Base-by-base conservation (phyloP, 2,113 vertebrate genomes). In the Trichechus manatus region DNA sequence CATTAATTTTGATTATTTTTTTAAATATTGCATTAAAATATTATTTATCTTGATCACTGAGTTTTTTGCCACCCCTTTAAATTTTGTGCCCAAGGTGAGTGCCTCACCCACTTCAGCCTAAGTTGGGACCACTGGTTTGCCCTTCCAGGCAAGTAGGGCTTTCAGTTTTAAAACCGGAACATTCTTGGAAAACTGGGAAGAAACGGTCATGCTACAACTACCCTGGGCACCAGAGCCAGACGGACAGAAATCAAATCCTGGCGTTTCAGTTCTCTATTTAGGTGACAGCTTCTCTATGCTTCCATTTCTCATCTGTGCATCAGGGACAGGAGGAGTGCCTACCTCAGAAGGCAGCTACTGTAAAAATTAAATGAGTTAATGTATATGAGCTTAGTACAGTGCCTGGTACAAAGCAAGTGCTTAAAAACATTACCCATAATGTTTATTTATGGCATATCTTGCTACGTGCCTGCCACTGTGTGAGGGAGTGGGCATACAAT, bases 401-500 rank as follows among this genome's bases (percentile, higher is more conserved):
- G 68, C 42, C 39, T n/a, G 77, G 53, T 14, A 17, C 47, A 9
- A 0, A 33, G 20, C 53, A 50, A 61, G 75, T 5, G 7, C 36
- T 47, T 78, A 70, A 13, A 10, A 72, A 59, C 23, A 36, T 63
- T 1, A 44, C n/a, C 22, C 1, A 0, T 20, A 70, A 23, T 2
- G 20, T 6, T 19, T 56, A 22, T 25, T 72, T 17, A 36, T 1
- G 31, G 33, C 80, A 25, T 39, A 8, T 50, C 47, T 36, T 70
- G 50, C 27, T 33, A 36, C 0, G 0, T 3, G 17, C 33, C 3
- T 1, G 3, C 33, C 6, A 1, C 27, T n/a, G 63, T 20, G 50
- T n/a, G 20, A 4, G 61, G 23, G 53, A 39, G 8, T 33, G 5
- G 33, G 68, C 9, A 0, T 44, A 27, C 27, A 22, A 10, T 42